Conservation (phyloP, 1,140 invertebrate genomes). For the Drosophila pallidifrons region DNA sequence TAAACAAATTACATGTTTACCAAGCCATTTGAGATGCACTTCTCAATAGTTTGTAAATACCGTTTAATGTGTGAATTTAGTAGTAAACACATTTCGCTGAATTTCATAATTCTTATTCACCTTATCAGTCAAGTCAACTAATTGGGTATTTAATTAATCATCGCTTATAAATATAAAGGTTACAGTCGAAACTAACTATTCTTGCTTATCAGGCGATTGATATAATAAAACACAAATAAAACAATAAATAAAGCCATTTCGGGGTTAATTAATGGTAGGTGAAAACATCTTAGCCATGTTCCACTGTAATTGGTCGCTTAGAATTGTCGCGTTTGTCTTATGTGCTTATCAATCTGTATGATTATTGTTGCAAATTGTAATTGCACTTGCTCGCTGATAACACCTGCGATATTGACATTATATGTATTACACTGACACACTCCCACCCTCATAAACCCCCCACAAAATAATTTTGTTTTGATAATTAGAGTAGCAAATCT, state of each 20-base stretch:
- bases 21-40: not conserved
- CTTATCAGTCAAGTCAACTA: not conserved
- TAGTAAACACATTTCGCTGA: not conserved
- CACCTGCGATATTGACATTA: constrained; percentile 5
- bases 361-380: constrained; percentile 15
- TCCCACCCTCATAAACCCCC: not conserved
- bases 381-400: constrained; percentile 13
- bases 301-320: not conserved
- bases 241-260: not conserved
- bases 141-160: not conserved
- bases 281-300: not conserved
- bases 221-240: not conserved
- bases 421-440: constrained; percentile 24
- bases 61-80: not conserved
- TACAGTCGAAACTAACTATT: too few relatives aligned
- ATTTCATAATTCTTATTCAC: not conserved
- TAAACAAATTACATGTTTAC: constrained; percentile 4
- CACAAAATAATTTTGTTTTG: not conserved
- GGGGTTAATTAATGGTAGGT: not conserved
- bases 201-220: not conserved
- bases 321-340: not conserved
- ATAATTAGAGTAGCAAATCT: not conserved
- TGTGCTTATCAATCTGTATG: not conserved
- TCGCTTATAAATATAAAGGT: not conserved
- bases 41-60: too few relatives aligned